phyloP scores from a whole-genome alignment of 1,140 invertebrate species.

The Nebria ingens region DNA sequence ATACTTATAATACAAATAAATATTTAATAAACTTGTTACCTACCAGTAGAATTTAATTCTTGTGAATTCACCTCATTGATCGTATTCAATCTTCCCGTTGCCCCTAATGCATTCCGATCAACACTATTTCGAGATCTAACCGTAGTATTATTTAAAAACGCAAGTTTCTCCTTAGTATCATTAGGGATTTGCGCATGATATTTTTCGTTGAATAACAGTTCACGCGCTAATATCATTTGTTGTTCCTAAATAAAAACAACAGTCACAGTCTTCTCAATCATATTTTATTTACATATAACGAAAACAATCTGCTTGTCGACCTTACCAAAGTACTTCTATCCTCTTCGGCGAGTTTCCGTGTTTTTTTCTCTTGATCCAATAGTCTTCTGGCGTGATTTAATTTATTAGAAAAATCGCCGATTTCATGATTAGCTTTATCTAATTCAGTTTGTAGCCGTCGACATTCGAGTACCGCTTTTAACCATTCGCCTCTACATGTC shows the following conservation, averaged over 20 bases:
- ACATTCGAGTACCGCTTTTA: constrained; percentile 52
- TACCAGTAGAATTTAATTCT: constrained; percentile 7
- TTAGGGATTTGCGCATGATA: constrained; percentile 53
- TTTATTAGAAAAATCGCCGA: constrained; percentile 59
- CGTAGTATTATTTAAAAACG: constrained; percentile 54
- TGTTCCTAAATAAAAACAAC: constrained; percentile 45
- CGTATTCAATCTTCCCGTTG: constrained; percentile 33
- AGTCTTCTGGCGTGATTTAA: constrained; percentile 65
- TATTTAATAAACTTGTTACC: constrained; percentile 10
- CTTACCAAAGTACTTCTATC: constrained; percentile 51
- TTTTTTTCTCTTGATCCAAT: constrained; percentile 65
- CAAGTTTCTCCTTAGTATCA: constrained; percentile 70
- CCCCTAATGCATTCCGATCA: background rate
- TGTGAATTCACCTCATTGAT: constrained; percentile 30
- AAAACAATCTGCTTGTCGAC: no score
- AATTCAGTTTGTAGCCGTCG: constrained; percentile 52
- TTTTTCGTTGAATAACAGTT: constrained; percentile 59
- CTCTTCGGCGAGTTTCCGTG: constrained; percentile 46
- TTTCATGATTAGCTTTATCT: constrained; percentile 51
- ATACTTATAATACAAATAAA: background rate
- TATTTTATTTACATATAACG: no score
- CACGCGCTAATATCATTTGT: constrained; percentile 59
- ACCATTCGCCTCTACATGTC: constrained; percentile 56
- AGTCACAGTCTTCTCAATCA: no score
- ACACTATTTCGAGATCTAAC: constrained; percentile 34